A percentile compares a stretch with the other conserved stretches of the same genome.
These are phyloP conservation scores for Catharus bicknelli DNA, from an alignment of 2,113 vertebrate genomes.

Conservation along the genomic window DNA sequence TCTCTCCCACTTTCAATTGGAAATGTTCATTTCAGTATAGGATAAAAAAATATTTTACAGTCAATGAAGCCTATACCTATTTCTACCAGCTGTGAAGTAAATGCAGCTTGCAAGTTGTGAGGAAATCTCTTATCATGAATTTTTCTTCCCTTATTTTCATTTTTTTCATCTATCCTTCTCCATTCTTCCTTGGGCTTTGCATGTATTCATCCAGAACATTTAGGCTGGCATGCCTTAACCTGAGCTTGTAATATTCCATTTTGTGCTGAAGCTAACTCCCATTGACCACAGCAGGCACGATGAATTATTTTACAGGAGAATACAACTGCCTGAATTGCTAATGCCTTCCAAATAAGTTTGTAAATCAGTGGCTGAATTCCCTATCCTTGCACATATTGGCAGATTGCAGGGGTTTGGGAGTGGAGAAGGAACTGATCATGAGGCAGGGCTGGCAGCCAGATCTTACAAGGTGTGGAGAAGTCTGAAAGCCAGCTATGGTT, in stretches of 20 bases:
- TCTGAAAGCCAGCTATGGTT: neutral
- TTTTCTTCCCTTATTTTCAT: neutral
- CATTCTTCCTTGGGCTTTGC: neutral
- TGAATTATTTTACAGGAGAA: neutral
- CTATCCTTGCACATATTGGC: neutral
- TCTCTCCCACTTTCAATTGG: conserved; percentile 8
- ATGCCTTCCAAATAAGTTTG: neutral
- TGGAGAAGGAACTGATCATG: neutral
- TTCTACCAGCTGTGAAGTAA: conserved; percentile 37
- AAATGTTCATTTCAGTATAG: neutral
- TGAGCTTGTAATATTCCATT: neutral
- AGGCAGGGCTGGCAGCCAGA: neutral
- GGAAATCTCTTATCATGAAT: neutral
- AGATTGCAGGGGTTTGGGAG: neutral
- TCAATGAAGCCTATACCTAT: neutral
- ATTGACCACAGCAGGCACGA: neutral
- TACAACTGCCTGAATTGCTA: neutral
- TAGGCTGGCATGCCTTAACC: neutral
- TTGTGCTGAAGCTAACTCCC: neutral
- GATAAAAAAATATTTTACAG: neutral
- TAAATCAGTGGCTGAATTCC: neutral
- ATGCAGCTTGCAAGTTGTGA: neutral
- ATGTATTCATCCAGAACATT: neutral
- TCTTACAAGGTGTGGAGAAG: neutral
- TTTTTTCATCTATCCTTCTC: neutral